Evolutionary conservation across 2,113 vertebrate genomes (phyloP).

Genomic region (Gopherus flavomarginatus): DNA sequence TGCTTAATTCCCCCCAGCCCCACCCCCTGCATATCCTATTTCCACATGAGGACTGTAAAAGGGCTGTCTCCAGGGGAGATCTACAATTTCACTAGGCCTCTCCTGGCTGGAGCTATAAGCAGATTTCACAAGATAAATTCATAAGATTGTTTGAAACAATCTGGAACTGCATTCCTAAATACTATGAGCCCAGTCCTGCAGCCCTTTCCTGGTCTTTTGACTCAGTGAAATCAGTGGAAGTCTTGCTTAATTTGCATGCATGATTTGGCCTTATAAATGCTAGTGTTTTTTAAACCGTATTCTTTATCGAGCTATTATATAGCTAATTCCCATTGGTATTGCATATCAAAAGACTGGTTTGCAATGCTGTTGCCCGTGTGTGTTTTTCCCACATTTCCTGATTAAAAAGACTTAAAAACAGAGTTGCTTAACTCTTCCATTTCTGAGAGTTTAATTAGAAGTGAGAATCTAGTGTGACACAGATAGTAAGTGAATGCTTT

Average conservation of each 20-base stretch:
- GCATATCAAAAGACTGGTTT: neutral
- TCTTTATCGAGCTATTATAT: neutral
- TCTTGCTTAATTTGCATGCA: neutral
- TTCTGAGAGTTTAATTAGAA: neutral
- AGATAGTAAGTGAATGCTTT: neutral
- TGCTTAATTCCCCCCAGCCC: neutral
- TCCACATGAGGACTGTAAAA: constrained; percentile 17
- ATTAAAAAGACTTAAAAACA: neutral
- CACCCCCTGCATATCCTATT: constrained; percentile 25
- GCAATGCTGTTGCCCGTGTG: neutral
- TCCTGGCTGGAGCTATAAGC: constrained; percentile 3
- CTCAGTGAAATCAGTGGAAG: neutral
- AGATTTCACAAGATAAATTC: constrained; percentile 9
- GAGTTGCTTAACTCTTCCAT: neutral
- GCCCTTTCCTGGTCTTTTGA: neutral
- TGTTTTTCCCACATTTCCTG: accelerated
- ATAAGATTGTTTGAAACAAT: neutral
- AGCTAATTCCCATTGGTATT: neutral
- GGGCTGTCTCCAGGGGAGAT: constrained; percentile 13
- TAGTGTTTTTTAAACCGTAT: neutral
- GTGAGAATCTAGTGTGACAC: constrained; percentile 16
- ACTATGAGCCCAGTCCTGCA: neutral
- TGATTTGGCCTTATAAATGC: neutral
- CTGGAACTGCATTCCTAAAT: neutral
- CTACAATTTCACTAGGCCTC: neutral